Percentiles rank a stretch among this genome's conserved stretches.
Conservation (phyloP, 2,888 invertebrate genomes). For the Omphaloscelis lunosa region DNA sequence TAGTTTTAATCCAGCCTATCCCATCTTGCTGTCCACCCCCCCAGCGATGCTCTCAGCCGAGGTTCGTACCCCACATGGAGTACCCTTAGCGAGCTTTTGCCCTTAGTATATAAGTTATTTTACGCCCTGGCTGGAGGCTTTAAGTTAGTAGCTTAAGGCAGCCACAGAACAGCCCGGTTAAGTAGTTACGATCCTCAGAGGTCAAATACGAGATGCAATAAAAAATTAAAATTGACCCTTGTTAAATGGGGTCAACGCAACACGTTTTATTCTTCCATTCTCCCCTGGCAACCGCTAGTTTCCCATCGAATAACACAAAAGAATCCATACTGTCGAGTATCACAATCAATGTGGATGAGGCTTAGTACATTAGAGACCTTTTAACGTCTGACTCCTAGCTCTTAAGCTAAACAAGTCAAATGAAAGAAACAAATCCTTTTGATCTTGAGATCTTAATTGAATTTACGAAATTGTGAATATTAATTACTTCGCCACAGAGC, state of each 20-base stretch:
- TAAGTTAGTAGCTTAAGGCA: too few species aligned
- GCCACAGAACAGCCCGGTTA: too few species aligned
- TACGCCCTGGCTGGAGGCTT: too few species aligned
- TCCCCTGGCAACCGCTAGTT: neutral
- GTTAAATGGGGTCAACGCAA: neutral
- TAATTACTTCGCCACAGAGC: conserved; percentile 64
- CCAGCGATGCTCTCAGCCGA: too few species aligned
- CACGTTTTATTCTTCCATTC: neutral
- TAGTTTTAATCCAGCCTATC: too few species aligned
- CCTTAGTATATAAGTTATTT: too few species aligned
- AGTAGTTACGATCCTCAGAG: too few species aligned
- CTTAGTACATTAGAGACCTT: conserved; percentile 2
- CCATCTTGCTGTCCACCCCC: too few species aligned
- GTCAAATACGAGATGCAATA: too few species aligned
- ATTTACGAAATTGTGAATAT: conserved; percentile 73
- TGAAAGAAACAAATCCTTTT: conserved; percentile 72
- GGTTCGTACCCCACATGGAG: too few species aligned
- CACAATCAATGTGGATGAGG: neutral
- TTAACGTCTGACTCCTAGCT: conserved; percentile 60
- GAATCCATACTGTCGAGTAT: neutral
- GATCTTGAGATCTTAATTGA: conserved; percentile 77
- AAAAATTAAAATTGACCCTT: neutral
- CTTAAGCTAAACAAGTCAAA: conserved; percentile 71
- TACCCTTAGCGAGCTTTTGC: too few species aligned
- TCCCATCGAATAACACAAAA: neutral